These are phyloP conservation scores for Nebria ingens DNA, from an alignment of 1,140 invertebrate genomes.

Conservation along the genomic window DNA sequence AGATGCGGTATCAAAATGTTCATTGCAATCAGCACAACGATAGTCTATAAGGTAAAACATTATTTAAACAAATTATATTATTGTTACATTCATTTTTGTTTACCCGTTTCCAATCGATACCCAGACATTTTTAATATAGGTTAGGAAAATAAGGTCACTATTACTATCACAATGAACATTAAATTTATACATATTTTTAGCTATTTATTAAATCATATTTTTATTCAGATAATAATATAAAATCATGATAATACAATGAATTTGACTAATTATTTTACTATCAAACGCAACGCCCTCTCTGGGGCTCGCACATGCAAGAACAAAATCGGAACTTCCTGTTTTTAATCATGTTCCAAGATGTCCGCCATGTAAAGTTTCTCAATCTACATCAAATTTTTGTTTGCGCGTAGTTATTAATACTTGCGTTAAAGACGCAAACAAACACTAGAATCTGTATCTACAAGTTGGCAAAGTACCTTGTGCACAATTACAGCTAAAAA, in stretches of 20 bases:
- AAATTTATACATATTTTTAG: background rate
- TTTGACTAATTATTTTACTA: background rate
- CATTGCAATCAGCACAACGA: constrained; percentile 25
- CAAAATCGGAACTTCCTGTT: constrained; percentile 3
- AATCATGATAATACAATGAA: background rate
- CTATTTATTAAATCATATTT: background rate
- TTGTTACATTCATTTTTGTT: background rate
- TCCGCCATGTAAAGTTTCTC: background rate
- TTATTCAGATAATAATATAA: background rate
- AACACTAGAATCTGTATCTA: no score
- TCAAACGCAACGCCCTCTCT: background rate
- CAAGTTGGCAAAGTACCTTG: no score
- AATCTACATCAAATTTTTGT: background rate
- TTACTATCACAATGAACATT: no score
- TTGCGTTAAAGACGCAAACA: no score
- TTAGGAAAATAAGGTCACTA: background rate
- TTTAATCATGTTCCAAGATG: background rate
- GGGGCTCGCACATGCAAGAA: background rate
- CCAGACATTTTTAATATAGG: background rate
- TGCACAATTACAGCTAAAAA: no score
- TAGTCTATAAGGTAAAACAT: constrained; percentile 22
- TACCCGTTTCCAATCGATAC: background rate
- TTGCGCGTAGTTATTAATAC: no score
- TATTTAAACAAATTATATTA: background rate
- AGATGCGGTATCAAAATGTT: constrained; percentile 25